These are phyloP conservation scores for Melanogrammus aeglefinus DNA, from an alignment of 2,797 vertebrate genomes.

Conservation along the genomic window DNA sequence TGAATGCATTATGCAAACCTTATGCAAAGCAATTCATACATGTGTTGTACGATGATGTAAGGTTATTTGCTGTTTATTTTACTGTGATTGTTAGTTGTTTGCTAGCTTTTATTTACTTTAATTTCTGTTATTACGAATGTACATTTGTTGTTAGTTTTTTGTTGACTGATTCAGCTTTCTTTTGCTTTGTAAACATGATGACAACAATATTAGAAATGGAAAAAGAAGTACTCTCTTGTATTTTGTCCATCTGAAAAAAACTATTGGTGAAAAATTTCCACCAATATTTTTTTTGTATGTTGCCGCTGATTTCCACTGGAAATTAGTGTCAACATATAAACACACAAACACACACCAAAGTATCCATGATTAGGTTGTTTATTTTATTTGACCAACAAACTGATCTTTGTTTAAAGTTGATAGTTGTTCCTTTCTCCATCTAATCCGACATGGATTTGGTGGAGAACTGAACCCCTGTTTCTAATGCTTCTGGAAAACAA, in stretches of 20 bases:
- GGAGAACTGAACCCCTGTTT: background rate
- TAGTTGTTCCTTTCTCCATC: background rate
- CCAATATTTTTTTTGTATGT: too few species aligned
- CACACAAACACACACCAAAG: background rate
- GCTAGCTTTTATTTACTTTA: background rate
- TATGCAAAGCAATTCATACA: background rate
- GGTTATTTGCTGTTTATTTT: background rate
- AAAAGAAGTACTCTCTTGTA: background rate
- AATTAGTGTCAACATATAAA: background rate
- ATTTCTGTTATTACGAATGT: background rate
- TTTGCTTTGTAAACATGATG: background rate
- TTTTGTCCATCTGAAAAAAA: background rate
- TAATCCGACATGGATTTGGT: background rate
- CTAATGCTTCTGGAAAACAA: background rate
- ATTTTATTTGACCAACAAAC: too few species aligned
- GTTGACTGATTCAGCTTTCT: conserved; percentile 5
- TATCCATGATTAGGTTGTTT: too few species aligned
- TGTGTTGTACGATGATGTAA: background rate
- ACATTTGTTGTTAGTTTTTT: conserved; percentile 1
- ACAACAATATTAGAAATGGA: background rate
- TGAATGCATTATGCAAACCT: too few species aligned
- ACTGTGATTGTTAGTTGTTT: background rate
- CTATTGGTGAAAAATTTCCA: too few species aligned
- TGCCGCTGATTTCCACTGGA: too few species aligned
- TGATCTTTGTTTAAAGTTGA: background rate